Evolutionary conservation across 2,888 invertebrate genomes (phyloP), one percentile per base, ranked within the genome.

Genomic region (Xiphydria camelus): DNA sequence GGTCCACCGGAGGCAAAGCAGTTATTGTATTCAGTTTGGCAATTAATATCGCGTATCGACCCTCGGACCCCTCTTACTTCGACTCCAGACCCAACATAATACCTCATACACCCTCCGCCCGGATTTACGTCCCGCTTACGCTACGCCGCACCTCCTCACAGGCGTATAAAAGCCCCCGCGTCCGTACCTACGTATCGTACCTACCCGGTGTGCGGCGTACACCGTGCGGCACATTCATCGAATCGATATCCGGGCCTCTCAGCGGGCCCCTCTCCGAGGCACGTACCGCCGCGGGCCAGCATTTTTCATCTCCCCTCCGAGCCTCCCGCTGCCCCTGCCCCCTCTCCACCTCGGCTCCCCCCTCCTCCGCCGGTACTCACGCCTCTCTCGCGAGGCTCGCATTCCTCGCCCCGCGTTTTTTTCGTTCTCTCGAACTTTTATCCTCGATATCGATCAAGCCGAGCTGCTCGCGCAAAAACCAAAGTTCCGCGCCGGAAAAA

Each of bases 181-280:
- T 15, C 29, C 14, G 6, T 12, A 9, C 12, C 5, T 29, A 12
- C 29, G 12, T 29, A 29, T 12, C 9, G 29, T n/a, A n/a, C n/a
- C n/a, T n/a, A n/a, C 14, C 1, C 9, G 5, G 29, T 29, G 9
- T 15, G 12, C 29, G n/a, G n/a, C n/a, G n/a, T n/a, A n/a, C n/a
- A n/a, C n/a, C n/a, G 15, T 29, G 29, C 14, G 45, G 53, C 41
- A 52, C 59, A 61, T 60, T 64, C 63, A 64, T 66, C 61, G 60
- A 62, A 64, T 66, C 63, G 63, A 66, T 62, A 62, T 61, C 53
- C 62, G 57, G 55, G 55, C 53, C 58, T 65, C 59, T 58, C 65
- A 62, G 66, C 64, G 57, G 60, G 61, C 45, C 54, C 55, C 48
- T 49, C 53, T 59, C 45, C 55, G 41, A 53, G 54, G 53, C 53